Evolutionary conservation across 2,113 vertebrate species (phyloP), one percentile per base, ranked within the genome.

Genomic region (Leptosomus discolor): DNA sequence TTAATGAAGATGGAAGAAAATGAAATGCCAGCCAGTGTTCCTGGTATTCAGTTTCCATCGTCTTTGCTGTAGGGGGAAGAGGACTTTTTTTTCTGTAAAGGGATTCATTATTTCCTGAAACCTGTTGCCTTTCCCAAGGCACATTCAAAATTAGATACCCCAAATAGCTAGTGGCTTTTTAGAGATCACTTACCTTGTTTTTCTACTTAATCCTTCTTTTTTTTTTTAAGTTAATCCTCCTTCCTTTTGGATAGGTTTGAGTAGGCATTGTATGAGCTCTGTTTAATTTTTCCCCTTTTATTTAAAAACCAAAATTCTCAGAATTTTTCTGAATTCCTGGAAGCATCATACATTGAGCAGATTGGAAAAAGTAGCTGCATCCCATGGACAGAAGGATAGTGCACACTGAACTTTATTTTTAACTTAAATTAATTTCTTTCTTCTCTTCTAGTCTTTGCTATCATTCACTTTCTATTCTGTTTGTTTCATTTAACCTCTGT

Each of bases 41-140:
- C 76, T 89, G 68, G 34, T 94, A 51, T 70, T 88, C 4, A 4
- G 15, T 81, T 96, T 96, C 43, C 39, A 27, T 63, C 9, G 58
- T 89, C 81, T 87, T 87, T 92, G 94, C 89, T 94, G 83, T 34
- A 75, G 56, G 80, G 54, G 20, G 14, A 78, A 37, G 50, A 86
- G 22, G 12, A 13, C 26, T 17, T 27, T 3, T 34, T 58, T 51
- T 67, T 84, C 69, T 51, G 21, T 74, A 15, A 74, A 91, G 34
- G 34, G 84, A 96, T 91, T 88, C 6, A 64, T 95, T 84, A 46
- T 87, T 88, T 92, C 46, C 63, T 70, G 76, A 86, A 92, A 74
- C 32, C 26, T 75, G 12, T 94, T 91, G 68, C 48, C n/a, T 89
- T 77, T 85, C 77, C 71, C 5, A 45, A 78, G 64, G 73, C 73